Base-by-base conservation (phyloP, 1,140 invertebrate genomes). In the Procambarus virginalis region DNA sequence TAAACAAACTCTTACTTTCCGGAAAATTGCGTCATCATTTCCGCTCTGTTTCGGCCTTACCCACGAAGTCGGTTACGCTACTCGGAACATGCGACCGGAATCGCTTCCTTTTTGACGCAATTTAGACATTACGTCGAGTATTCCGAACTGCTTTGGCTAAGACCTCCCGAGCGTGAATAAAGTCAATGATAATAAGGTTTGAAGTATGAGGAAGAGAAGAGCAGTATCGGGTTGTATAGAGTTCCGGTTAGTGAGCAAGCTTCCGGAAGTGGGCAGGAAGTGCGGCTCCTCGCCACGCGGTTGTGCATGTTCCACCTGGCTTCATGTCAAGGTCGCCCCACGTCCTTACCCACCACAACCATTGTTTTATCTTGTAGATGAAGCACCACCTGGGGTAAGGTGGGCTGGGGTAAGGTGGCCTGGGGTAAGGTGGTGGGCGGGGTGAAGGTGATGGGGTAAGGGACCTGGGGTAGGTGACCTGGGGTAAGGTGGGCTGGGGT, bases 1-100 rank as follows among this genome's bases (percentile, higher is more conserved):
- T 83, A 83, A 64, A 83, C 81, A 83, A 51, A 83, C 81, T 83
- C n/a, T 83, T 83, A 83, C 81, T 83, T 83, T 83, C 55, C 81
- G 60, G 81, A 34, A 83, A 73, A 83, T 83, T 83, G 81, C 81
- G 81, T 83, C 60, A 83, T 83, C 81, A 83, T 83, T 83, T 83
- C 81, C 81, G 81, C 81, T 83, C 81, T 83, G 81, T 60, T 83
- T 83, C 81, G 81, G 81, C 45, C 81, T 73, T 70, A 10, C 60
- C 45, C 81, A 22, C 58, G 81, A 46, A 64, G 49, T 48, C 58
- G 73, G 22, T 83, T 83, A 83, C 81, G 81, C 81, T 83, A 83
- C 22, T 46, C 10, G 46, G 81, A 83, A 83, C 45, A 8, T 8
- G 1, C 64, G 10, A 17, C 20, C 60, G 34, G 34, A 34, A 34